Conservation (phyloP, 1,140 invertebrate genomes). For the Papilio polytes region DNA sequence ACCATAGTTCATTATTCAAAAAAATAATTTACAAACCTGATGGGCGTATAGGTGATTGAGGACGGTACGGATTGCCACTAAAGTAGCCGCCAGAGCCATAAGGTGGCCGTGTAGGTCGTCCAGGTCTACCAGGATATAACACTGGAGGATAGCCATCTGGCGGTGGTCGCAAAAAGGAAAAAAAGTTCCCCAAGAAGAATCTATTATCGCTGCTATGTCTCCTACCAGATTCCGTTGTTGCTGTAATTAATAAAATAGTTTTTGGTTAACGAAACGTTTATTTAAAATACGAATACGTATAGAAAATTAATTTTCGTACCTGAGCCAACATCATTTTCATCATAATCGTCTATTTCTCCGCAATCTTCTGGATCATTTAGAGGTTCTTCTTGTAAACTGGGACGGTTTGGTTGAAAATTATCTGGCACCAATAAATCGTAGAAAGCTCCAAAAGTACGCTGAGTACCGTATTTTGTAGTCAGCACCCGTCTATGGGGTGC, state of each 20-base stretch:
- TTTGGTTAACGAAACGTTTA: neutral
- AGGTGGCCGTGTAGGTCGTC: conserved; percentile 55
- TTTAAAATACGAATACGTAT: neutral
- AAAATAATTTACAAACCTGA: conserved; percentile 54
- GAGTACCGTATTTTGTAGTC: conserved; percentile 43
- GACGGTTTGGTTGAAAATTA: conserved; percentile 41
- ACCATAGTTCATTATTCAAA: too few relatives aligned
- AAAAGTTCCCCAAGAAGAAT: conserved; percentile 48
- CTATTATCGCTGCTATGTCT: conserved; percentile 50
- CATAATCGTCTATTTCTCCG: conserved; percentile 76
- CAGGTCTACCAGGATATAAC: conserved; percentile 16
- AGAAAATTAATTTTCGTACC: conserved; percentile 50
- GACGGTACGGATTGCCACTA: conserved; percentile 61
- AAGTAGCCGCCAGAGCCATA: conserved; percentile 64
- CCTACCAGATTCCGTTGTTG: conserved; percentile 50
- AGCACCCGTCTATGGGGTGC: conserved; percentile 62
- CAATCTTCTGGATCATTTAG: conserved; percentile 70
- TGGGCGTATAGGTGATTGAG: conserved; percentile 56
- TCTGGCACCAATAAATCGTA: conserved; percentile 60
- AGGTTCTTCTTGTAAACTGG: conserved; percentile 62
- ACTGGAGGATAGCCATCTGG: conserved; percentile 39
- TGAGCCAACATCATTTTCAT: conserved; percentile 75
- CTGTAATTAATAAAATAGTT: conserved; percentile 44
- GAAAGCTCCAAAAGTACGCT: conserved; percentile 67
- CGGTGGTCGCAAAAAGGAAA: conserved; percentile 36